Evolutionary conservation across 1,140 invertebrate genomes (phyloP).

Genomic region (Rhyacophila brunnea): DNA sequence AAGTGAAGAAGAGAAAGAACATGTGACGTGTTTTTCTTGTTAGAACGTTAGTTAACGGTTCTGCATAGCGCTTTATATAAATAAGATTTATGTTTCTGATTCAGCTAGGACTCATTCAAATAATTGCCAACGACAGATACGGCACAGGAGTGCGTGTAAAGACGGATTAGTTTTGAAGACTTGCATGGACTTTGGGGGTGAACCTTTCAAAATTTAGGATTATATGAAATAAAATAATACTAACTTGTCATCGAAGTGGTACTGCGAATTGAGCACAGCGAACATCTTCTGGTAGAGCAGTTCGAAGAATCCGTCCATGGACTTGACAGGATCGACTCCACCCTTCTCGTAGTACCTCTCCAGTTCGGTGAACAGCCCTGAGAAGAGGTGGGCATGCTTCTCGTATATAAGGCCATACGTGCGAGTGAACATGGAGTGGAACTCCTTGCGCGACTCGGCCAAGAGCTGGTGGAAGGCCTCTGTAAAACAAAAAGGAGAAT

Average conservation of each 20-base stretch:
- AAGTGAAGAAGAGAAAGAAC: too few relatives aligned
- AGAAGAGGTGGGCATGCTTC: constrained; percentile 90
- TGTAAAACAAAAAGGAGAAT: constrained; percentile 50
- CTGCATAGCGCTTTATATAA: too few relatives aligned
- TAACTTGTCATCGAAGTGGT: constrained; percentile 83
- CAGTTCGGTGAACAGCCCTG: constrained; percentile 85
- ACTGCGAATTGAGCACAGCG: constrained; percentile 87
- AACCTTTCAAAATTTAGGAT: too few relatives aligned
- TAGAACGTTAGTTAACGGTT: too few relatives aligned
- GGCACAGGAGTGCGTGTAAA: not conserved
- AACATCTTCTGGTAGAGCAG: constrained; percentile 96
- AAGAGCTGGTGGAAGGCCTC: constrained; percentile 81
- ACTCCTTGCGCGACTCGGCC: constrained; percentile 76
- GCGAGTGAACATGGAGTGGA: constrained; percentile 91
- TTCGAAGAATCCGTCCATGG: constrained; percentile 91
- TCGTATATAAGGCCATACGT: constrained; percentile 96
- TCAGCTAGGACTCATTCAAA: too few relatives aligned
- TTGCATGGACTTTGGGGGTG: too few relatives aligned
- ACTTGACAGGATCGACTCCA: constrained; percentile 75
- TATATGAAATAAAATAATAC: too few relatives aligned
- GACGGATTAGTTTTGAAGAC: not conserved
- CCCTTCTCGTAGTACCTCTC: constrained; percentile 87
- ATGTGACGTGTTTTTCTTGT: too few relatives aligned
- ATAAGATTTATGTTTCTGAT: too few relatives aligned
- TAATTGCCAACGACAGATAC: too few relatives aligned